Evolutionary conservation across 53 echinoderm and acorn worm species (phyloP).

Genomic region (Crossaster papposus): DNA sequence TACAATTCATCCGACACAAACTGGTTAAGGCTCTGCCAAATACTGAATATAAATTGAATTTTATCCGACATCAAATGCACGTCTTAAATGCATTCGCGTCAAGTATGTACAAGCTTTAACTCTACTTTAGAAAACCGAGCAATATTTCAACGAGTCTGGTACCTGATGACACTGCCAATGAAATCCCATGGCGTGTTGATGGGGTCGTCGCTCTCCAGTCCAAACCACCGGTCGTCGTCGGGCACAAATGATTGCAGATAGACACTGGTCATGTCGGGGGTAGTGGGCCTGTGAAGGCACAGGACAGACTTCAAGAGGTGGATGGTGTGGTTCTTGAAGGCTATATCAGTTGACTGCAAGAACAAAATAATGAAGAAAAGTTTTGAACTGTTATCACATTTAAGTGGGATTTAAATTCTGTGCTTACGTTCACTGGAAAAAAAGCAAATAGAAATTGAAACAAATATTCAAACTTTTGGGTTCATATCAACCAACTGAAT

Average conservation of each 20-base stretch:
- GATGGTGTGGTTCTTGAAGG: slow-evolving; percentile 33
- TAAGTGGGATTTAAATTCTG: neutral
- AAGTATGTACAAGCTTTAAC: no score
- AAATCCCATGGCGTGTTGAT: slow-evolving; percentile 72
- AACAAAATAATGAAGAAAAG: neutral
- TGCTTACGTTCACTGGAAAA: no score
- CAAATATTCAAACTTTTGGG: no score
- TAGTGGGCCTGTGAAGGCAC: slow-evolving; percentile 80
- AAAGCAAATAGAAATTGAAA: no score
- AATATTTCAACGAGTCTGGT: slow-evolving; percentile 27
- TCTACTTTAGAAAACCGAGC: neutral
- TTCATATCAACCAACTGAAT: no score
- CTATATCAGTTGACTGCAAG: slow-evolving; percentile 19
- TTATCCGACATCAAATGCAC: no score
- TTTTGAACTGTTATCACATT: neutral
- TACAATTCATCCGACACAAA: no score
- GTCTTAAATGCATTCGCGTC: no score
- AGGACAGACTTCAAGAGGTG: slow-evolving; percentile 72
- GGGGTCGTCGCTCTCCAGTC: slow-evolving; percentile 39
- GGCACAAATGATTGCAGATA: slow-evolving; percentile 79
- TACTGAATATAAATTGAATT: no score
- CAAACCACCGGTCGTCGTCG: slow-evolving; percentile 16
- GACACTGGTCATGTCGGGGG: slow-evolving; percentile 55
- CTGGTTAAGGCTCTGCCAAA: no score
- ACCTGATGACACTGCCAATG: slow-evolving; percentile 78